Percentiles rank a stretch among this genome's conserved stretches.
phyloP scores from a whole-genome alignment of 2,888 invertebrate species.

The Synergus itoensis region DNA sequence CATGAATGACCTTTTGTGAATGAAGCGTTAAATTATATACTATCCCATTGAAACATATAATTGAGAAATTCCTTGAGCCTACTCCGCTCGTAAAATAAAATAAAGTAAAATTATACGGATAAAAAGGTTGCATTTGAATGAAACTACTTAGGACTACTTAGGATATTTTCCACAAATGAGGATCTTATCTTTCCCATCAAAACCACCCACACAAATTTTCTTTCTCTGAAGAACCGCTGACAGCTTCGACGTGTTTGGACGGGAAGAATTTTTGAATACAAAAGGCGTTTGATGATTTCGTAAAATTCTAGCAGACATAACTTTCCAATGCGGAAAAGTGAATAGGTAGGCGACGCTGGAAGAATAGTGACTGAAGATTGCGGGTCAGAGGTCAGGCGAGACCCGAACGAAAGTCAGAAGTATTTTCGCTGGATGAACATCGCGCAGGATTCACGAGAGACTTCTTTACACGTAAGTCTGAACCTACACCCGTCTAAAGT shows the following conservation, averaged over 20 bases:
- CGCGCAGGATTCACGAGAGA: not conserved
- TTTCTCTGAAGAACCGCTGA: slow-evolving; percentile 1
- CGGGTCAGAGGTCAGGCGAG: slow-evolving; percentile 11
- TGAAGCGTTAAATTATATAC: slow-evolving; percentile 3
- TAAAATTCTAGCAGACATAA: slow-evolving; percentile 26
- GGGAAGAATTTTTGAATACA: slow-evolving; percentile 20
- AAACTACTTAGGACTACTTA: not conserved
- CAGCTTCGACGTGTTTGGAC: not conserved
- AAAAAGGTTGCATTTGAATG: not conserved
- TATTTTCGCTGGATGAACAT: slow-evolving; percentile 9
- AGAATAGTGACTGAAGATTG: slow-evolving; percentile 19
- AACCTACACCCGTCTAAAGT: not conserved
- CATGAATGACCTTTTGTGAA: slow-evolving; percentile 14
- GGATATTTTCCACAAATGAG: not conserved
- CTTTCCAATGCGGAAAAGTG: slow-evolving; percentile 31
- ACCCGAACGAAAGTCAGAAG: slow-evolving; percentile 28
- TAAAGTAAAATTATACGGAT: not conserved
- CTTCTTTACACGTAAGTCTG: not conserved
- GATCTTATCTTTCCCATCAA: not conserved
- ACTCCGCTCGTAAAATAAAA: not conserved
- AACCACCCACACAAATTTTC: not conserved
- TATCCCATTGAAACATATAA: not conserved
- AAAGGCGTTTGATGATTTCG: slow-evolving; percentile 20
- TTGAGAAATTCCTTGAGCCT: not conserved
- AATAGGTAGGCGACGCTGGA: slow-evolving; percentile 10